Evolutionary conservation across 2,113 vertebrate species (phyloP).

Genomic region (Gymnobelideus leadbeateri): DNA sequence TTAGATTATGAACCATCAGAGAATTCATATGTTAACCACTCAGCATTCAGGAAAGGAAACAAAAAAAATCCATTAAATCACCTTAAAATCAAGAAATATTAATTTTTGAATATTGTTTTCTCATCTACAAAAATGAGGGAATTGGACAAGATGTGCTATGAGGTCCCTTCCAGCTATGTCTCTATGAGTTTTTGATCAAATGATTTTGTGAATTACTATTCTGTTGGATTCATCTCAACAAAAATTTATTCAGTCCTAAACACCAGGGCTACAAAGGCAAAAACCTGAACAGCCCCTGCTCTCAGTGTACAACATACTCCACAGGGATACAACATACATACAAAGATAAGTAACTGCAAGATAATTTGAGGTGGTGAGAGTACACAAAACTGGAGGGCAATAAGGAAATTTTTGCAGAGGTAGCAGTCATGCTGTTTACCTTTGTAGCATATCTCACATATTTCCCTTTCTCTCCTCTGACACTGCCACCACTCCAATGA

Average conservation of each 20-base stretch:
- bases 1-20: not conserved
- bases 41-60: not conserved
- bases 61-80: not conserved
- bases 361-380: not conserved
- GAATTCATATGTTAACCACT: not conserved
- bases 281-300: not conserved
- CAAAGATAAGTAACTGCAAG: not conserved
- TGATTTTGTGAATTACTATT: not conserved
- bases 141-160: not conserved
- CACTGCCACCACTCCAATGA: not conserved
- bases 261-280: not conserved
- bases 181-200: not conserved
- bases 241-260: not conserved
- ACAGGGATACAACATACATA: not conserved
- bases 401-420: not conserved
- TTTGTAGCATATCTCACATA: not conserved
- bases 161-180: not conserved
- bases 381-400: no score
- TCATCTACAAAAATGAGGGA: not conserved
- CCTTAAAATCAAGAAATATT: not conserved
- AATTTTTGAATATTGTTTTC: not conserved
- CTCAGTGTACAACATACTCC: not conserved
- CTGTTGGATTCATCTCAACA: not conserved
- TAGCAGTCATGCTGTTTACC: no score
- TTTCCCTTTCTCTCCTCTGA: not conserved